phyloP scores from a whole-genome alignment of 2,113 vertebrate genomes.

The Poeciliopsis retropinna region DNA sequence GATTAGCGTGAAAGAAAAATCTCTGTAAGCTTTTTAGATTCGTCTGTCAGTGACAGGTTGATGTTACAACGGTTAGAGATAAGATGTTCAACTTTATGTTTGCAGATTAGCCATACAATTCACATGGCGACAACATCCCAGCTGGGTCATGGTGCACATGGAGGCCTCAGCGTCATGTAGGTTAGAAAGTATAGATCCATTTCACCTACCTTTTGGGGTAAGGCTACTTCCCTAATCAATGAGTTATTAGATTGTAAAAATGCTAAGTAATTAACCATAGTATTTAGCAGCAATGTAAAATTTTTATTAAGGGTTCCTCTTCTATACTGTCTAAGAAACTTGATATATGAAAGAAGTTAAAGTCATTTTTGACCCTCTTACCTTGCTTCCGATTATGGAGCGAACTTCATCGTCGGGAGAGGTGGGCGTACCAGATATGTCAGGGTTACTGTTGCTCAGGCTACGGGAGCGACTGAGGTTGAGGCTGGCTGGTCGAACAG shows the following conservation, averaged over 20 bases:
- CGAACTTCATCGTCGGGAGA: slow-evolving; percentile 97
- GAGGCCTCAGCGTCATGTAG: slow-evolving; percentile 10
- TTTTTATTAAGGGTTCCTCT: neutral
- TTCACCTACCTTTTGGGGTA: slow-evolving; percentile 1
- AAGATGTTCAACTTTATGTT: slow-evolving; percentile 74
- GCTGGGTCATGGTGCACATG: slow-evolving; percentile 44
- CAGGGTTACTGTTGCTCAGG: slow-evolving; percentile 99
- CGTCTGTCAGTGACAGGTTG: slow-evolving; percentile 41
- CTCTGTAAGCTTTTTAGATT: slow-evolving; percentile 22
- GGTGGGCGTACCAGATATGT: slow-evolving; percentile 95
- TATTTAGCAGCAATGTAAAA: slow-evolving; percentile 10
- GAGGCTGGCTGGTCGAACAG: slow-evolving; percentile 93
- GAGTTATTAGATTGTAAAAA: slow-evolving; percentile 7
- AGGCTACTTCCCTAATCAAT: slow-evolving; percentile 30
- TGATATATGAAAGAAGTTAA: neutral
- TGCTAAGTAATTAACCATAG: slow-evolving; percentile 38
- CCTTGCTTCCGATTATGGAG: slow-evolving; percentile 97
- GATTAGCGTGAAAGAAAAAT: slow-evolving; percentile 9
- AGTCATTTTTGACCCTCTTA: slow-evolving; percentile 57
- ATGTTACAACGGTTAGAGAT: slow-evolving; percentile 68
- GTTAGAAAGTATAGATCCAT: slow-evolving; percentile 23
- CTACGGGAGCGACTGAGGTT: slow-evolving; percentile 96
- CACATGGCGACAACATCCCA: slow-evolving; percentile 53
- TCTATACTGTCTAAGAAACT: neutral
- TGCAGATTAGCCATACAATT: slow-evolving; percentile 55